A percentile compares a stretch with the other conserved stretches of the same genome.
Conservation (phyloP, 2,888 invertebrate species). For the Leptinotarsa peninsularis region DNA sequence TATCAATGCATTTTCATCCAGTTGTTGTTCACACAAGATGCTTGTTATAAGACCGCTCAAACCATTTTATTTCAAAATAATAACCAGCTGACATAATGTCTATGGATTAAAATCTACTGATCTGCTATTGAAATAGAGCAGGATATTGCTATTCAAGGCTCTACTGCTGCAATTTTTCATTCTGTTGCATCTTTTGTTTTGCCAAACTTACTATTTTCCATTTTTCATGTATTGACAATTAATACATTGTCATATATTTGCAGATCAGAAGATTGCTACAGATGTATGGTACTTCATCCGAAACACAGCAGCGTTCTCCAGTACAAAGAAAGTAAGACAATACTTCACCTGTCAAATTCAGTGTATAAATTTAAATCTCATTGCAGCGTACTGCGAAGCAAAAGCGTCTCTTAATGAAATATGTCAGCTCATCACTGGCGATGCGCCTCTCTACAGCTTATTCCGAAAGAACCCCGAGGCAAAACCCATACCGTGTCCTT, state of each 20-base stretch:
- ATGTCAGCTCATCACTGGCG: conserved; percentile 77
- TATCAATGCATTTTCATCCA: no score
- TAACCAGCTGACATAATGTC: no score
- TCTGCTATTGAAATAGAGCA: no score
- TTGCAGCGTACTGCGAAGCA: conserved; percentile 73
- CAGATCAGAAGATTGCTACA: conserved; percentile 77
- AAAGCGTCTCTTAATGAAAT: conserved; percentile 72
- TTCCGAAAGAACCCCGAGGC: conserved; percentile 79
- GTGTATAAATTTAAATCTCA: conserved; percentile 16
- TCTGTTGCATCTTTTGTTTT: no score
- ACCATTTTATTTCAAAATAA: no score
- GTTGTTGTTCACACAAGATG: no score
- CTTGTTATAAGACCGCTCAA: no score
- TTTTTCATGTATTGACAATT: background rate
- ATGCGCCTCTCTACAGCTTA: conserved; percentile 80
- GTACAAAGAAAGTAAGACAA: conserved; percentile 84
- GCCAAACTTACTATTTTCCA: background rate
- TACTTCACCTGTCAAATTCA: background rate
- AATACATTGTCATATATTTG: conserved; percentile 56
- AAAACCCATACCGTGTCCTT: conserved; percentile 78
- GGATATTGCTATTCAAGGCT: no score
- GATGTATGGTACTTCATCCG: conserved; percentile 82
- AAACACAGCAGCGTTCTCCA: conserved; percentile 83
- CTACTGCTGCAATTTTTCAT: no score
- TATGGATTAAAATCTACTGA: no score